Conservation (phyloP, 2,113 vertebrate species). For the Oncorhynchus tshawytscha region DNA sequence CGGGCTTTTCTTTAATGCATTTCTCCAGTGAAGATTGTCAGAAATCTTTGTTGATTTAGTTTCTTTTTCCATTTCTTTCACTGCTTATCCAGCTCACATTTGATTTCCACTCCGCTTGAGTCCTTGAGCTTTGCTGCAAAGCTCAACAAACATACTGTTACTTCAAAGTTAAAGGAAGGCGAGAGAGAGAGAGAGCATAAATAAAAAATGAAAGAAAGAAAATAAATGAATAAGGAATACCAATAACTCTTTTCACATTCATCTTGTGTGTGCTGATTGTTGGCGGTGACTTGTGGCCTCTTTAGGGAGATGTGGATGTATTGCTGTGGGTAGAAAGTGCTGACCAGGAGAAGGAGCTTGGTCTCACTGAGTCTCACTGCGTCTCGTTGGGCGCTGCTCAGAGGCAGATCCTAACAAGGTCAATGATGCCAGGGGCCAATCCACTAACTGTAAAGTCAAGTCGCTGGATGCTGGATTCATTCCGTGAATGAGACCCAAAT, state of each 20-base stretch:
- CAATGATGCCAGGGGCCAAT: not conserved
- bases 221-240: slow-evolving; percentile 1
- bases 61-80: not conserved
- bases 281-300: slow-evolving; percentile 11
- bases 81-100: not conserved
- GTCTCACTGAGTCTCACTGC: not conserved
- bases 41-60: slow-evolving; percentile 15
- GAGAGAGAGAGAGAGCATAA: too few species aligned
- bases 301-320: slow-evolving; percentile 31
- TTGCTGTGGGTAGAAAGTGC: slow-evolving; percentile 39
- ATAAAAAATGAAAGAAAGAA: too few species aligned
- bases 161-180: too few species aligned
- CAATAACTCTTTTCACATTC: slow-evolving; percentile 17
- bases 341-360: slow-evolving; percentile 26
- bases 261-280: slow-evolving; percentile 24
- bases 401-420: slow-evolving; percentile 19
- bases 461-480: too few species aligned
- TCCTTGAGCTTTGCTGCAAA: slow-evolving; percentile 20
- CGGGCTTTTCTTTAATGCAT: slow-evolving; percentile 33
- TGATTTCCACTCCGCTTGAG: not conserved
- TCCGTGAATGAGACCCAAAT: too few species aligned
- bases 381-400: not conserved
- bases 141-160: slow-evolving; percentile 12
- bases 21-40: slow-evolving; percentile 17
- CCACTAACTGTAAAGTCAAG: too few species aligned